Percentiles rank a stretch among this genome's conserved stretches.
phyloP scores from a whole-genome alignment of 37 sponge, comb jelly and placozoan genomes.

The Halichondria panicea region DNA sequence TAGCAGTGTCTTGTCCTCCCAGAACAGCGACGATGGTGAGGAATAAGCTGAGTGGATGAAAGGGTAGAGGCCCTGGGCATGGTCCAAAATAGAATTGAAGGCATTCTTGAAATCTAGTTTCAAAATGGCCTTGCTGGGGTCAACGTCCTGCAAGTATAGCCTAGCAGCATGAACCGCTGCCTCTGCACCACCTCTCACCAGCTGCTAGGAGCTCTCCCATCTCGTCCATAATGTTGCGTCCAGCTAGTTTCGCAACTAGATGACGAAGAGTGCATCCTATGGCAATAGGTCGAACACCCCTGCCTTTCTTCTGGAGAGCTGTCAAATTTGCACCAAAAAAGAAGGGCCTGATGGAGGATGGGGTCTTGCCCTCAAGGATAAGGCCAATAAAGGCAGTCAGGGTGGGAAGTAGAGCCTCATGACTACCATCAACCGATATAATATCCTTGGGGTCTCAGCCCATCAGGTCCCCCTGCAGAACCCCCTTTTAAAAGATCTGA shows the following conservation, averaged over 20 bases:
- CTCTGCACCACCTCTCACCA: constrained; percentile 14
- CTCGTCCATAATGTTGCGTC: background rate
- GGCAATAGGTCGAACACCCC: constrained; percentile 50
- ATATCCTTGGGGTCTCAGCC: constrained; percentile 26
- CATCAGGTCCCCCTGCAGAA: constrained; percentile 53
- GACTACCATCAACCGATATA: constrained; percentile 11
- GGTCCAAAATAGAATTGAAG: constrained; percentile 5
- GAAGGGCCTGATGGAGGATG: constrained; percentile 19
- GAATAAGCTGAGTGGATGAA: constrained; percentile 36
- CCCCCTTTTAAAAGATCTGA: constrained; percentile 34
- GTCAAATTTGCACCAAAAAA: constrained; percentile 49
- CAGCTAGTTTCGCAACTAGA: constrained; percentile 35
- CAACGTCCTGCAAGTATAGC: background rate
- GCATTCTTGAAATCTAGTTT: constrained; percentile 30
- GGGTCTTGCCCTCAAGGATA: constrained; percentile 19
- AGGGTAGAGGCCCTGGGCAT: background rate
- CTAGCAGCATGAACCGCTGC: constrained; percentile 30
- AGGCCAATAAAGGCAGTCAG: constrained; percentile 25
- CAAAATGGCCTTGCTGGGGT: background rate
- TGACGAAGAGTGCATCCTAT: constrained; percentile 39
- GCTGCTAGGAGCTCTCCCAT: constrained; percentile 21
- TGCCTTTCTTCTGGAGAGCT: constrained; percentile 39
- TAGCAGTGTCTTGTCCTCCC: constrained; percentile 13
- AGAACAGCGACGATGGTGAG: constrained; percentile 28
- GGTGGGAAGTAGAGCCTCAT: constrained; percentile 2